These are phyloP conservation scores for Sarcophaga caerulescens DNA, from an alignment of 2,888 invertebrate species.

Conservation along the genomic window DNA sequence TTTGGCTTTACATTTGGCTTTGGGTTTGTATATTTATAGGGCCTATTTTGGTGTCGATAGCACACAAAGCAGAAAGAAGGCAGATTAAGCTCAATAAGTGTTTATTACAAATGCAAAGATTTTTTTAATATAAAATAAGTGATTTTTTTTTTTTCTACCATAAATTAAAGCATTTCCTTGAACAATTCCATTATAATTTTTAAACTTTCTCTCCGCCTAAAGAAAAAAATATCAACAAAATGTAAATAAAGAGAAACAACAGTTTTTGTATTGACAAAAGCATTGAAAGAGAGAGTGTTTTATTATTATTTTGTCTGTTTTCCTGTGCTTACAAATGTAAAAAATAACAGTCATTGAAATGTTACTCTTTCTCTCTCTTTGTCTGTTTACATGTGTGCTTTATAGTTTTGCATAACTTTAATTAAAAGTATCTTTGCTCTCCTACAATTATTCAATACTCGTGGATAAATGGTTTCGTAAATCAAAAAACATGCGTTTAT, in stretches of 20 bases:
- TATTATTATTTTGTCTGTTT: neutral
- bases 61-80: conserved; percentile 47
- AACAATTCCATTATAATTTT: conserved; percentile 44
- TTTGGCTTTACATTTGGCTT: conserved; percentile 87
- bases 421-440: neutral
- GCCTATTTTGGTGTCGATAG: conserved; percentile 84
- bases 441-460: neutral
- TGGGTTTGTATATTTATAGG: conserved; percentile 89
- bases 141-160: conserved; percentile 41
- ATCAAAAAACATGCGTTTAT: conserved; percentile 53
- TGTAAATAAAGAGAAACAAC: conserved; percentile 44
- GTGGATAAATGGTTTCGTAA: neutral
- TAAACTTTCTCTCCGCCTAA: conserved; percentile 1
- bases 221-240: conserved; percentile 9
- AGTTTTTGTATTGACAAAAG: neutral
- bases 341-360: conserved; percentile 6
- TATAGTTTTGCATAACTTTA: conserved; percentile 42
- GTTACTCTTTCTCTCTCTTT: conserved; percentile 29
- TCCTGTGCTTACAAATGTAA: conserved; percentile 26
- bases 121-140: conserved; percentile 17
- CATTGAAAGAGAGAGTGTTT: neutral
- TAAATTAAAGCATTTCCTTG: conserved; percentile 49
- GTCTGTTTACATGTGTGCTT: conserved; percentile 34
- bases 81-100: conserved; percentile 55
- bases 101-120: neutral